Evolutionary conservation across 2,888 invertebrate genomes (phyloP), one percentile per base, ranked within the genome.

Genomic region (Xylota segnis): DNA sequence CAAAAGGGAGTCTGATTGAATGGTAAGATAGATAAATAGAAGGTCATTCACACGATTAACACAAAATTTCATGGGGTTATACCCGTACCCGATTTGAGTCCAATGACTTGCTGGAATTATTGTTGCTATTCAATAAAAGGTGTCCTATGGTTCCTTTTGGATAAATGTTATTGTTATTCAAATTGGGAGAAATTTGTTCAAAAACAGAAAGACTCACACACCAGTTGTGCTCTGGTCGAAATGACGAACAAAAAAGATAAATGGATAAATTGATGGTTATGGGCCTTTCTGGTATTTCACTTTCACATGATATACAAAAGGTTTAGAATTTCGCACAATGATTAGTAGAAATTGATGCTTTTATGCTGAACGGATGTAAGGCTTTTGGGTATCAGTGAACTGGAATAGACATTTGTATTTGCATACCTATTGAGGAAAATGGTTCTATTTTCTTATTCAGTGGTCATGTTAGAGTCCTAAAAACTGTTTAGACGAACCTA

Each of bases 81-180:
- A 37, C 37, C 1, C 37, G 10, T 9, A 10, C 14, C 2, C n/a
- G n/a, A 43, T 27, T 43, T 45, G 14, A 16, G 16, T 45, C 29
- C 27, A 9, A 61, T 61, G 61, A 16, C 29, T 45, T 29, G 29
- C 1, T 10, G 27, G 16, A 23, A 61, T 45, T 45, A 45, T 45
- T 61, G 29, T 61, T 45, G 14, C 45, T 12, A 29, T 61, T 61
- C 27, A 45, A 3, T 29, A 61, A 45, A 61, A 29, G 61, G 40
- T 43, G 14, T 4, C 10, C 58, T 16, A 32, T 56, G 43, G 2
- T 18, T 23, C 27, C 45, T 10, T n/a, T 32, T 18, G 56, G 45
- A 70, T 70, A 45, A 70, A 58, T 70, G 32, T 34, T 45, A 45
- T 58, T 70, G 43, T 70, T 70, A 70, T 70, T 70, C 56, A 70